phyloP scores from a whole-genome alignment of 53 echinoderm and acorn worm species.

The Holothuria leucospilota region DNA sequence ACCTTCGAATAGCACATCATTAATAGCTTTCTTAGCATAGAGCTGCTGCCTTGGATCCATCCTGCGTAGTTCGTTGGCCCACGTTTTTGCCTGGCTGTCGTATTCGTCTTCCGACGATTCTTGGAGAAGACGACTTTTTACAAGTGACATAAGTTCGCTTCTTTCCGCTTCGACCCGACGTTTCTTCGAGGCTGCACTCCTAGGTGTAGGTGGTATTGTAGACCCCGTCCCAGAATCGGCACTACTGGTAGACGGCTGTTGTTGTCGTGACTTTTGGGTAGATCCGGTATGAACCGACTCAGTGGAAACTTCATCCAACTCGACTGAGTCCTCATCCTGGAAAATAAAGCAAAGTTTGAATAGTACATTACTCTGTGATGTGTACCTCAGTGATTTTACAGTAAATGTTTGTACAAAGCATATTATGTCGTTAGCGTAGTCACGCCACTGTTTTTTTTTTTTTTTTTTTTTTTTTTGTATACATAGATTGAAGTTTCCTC shows the following conservation, averaged over 20 bases:
- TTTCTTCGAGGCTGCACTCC: slow-evolving; percentile 1
- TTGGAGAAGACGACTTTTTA: slow-evolving; percentile 9
- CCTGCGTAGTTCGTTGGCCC: slow-evolving; percentile 39
- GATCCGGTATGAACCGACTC: no score
- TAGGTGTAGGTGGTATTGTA: slow-evolving; percentile 3
- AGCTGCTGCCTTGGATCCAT: slow-evolving; percentile 37
- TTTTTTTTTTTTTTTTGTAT: no score
- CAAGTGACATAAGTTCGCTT: slow-evolving; percentile 28
- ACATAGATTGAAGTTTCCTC: slow-evolving; percentile 22
- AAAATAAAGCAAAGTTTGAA: no score
- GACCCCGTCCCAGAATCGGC: neutral
- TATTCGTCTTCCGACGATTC: slow-evolving; percentile 30
- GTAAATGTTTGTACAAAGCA: no score
- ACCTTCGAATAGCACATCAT: slow-evolving; percentile 39
- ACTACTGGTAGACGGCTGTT: neutral
- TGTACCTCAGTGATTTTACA: no score
- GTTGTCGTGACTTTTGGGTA: no score
- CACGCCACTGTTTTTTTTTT: no score
- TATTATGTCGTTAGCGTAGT: no score
- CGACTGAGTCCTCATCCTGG: no score
- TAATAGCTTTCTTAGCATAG: slow-evolving; percentile 26
- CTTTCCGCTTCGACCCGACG: neutral
- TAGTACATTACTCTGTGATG: no score
- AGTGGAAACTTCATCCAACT: no score
- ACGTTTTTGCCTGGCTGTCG: slow-evolving; percentile 10